Conservation (phyloP, 2,113 vertebrate genomes). For the Alethe diademata region DNA sequence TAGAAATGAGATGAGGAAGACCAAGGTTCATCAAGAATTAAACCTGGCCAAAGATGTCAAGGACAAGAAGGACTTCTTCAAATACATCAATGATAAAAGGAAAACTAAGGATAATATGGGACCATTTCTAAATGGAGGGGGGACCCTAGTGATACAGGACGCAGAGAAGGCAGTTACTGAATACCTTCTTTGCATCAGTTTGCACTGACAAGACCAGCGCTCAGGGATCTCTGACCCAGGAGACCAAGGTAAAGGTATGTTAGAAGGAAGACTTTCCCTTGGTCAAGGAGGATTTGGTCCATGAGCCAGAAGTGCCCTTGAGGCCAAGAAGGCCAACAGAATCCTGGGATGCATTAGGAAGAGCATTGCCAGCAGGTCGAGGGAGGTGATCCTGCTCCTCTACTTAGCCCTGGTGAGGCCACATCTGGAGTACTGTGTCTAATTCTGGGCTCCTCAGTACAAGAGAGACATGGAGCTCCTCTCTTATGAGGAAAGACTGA, state of each 20-base stretch:
- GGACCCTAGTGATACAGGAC: not conserved
- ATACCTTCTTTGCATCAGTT: not conserved
- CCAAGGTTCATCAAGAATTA: not conserved
- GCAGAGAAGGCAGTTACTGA: not conserved
- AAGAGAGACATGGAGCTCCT: not conserved
- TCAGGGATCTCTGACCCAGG: not conserved
- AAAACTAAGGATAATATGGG: not conserved
- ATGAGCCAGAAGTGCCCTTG: not conserved
- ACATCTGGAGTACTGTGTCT: not conserved
- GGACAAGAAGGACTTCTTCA: not conserved
- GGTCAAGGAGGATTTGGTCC: not conserved
- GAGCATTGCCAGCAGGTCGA: not conserved
- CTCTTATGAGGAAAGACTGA: not conserved
- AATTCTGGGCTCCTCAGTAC: not conserved
- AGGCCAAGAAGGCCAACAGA: not conserved
- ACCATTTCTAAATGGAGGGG: not conserved
- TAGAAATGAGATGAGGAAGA: not conserved
- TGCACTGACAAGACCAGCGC: not conserved
- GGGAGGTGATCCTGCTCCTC: not conserved
- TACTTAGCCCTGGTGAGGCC: not conserved
- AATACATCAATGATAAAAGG: not conserved
- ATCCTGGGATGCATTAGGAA: not conserved
- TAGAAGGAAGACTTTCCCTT: not conserved
- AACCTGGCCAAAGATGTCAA: not conserved
- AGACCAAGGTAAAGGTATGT: not conserved